These are phyloP conservation scores for Drosophila dives DNA, from an alignment of 2,888 invertebrate species.

Conservation along the genomic window DNA sequence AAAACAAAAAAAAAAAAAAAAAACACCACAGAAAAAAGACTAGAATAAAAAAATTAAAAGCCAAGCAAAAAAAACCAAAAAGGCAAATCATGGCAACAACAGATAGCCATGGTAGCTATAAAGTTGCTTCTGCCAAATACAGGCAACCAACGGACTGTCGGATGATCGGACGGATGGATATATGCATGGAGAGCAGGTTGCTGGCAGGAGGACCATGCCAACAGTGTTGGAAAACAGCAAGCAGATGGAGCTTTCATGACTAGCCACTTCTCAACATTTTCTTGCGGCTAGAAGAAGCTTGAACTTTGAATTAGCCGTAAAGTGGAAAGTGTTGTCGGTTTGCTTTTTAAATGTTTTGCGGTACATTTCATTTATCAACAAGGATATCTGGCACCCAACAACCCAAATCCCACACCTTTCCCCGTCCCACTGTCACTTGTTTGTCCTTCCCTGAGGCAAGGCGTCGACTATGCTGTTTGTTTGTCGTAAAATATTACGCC, in stretches of 20 bases:
- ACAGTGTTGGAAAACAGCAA: slow-evolving; percentile 33
- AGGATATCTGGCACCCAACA: slow-evolving; percentile 65
- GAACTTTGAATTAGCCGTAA: slow-evolving; percentile 80
- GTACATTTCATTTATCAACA: slow-evolving; percentile 76
- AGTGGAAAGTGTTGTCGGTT: slow-evolving; percentile 81
- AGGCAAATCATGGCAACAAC: slow-evolving; percentile 46
- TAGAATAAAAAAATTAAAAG: slow-evolving; percentile 32
- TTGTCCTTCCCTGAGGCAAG: slow-evolving; percentile 43
- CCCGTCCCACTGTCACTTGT: slow-evolving; percentile 59
- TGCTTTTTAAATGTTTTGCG: slow-evolving; percentile 80
- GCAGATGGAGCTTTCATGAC: background rate
- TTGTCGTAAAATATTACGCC: slow-evolving; percentile 50
- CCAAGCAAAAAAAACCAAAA: slow-evolving; percentile 22
- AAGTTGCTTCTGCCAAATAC: slow-evolving; percentile 53
- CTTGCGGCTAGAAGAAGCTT: slow-evolving; percentile 68
- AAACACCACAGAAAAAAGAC: slow-evolving; percentile 18
- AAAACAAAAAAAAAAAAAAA: slow-evolving; percentile 24
- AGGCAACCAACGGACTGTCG: slow-evolving; percentile 45
- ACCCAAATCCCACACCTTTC: slow-evolving; percentile 46
- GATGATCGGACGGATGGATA: slow-evolving; percentile 14
- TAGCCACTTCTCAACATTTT: slow-evolving; percentile 34
- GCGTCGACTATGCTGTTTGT: background rate
- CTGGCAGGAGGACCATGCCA: slow-evolving; percentile 12
- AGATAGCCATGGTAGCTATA: slow-evolving; percentile 50
- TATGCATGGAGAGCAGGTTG: slow-evolving; percentile 1